These are phyloP conservation scores for Apodemia duryi DNA, from an alignment of 2,888 invertebrate species.

Conservation along the genomic window DNA sequence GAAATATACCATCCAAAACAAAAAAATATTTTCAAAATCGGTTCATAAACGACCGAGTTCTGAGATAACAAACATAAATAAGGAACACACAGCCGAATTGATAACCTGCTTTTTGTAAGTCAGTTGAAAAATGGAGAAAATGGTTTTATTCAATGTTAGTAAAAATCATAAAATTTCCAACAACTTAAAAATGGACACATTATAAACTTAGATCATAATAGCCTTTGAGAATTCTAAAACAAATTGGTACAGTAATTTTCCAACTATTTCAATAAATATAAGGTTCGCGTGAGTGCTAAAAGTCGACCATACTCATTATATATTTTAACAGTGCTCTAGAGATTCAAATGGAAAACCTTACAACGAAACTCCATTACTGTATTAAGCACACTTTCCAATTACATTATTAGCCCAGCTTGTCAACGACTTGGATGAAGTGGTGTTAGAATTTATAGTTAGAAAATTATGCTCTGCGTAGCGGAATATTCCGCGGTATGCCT, in stretches of 20 bases:
- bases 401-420: slow-evolving; percentile 28
- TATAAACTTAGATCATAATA: background rate
- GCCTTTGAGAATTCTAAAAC: background rate
- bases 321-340: slow-evolving; percentile 23
- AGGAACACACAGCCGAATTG: too few relatives aligned
- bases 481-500: slow-evolving; percentile 3
- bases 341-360: slow-evolving; percentile 28
- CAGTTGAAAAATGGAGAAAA: too few relatives aligned
- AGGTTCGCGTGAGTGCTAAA: background rate
- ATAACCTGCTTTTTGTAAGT: too few relatives aligned
- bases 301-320: slow-evolving; percentile 15
- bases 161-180: too few relatives aligned
- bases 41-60: too few relatives aligned
- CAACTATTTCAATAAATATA: background rate
- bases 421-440: slow-evolving; percentile 12
- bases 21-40: too few relatives aligned
- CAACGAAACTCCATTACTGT: slow-evolving; percentile 44
- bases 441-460: slow-evolving; percentile 14
- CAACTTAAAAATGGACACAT: too few relatives aligned
- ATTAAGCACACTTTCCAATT: slow-evolving; percentile 39
- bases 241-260: background rate
- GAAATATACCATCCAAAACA: too few relatives aligned
- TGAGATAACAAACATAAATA: too few relatives aligned
- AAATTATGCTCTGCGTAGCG: slow-evolving; percentile 7
- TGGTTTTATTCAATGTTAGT: too few relatives aligned